Conservation (phyloP, 2,797 vertebrate species). For the Gobionotothen gibberifrons region DNA sequence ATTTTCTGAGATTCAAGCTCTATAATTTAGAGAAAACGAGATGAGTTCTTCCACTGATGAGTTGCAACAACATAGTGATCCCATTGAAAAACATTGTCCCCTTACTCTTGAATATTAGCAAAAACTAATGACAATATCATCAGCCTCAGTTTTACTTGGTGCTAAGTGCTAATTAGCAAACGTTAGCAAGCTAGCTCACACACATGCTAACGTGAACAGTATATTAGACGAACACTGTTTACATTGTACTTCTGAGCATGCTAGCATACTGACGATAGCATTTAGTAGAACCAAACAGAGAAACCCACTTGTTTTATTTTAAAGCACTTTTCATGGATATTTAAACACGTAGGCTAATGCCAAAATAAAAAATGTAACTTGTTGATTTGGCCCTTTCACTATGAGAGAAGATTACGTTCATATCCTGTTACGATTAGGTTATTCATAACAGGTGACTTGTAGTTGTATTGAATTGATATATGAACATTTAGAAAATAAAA, state of each 20-base stretch:
- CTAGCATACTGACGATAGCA: neutral
- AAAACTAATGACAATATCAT: too few relatives aligned
- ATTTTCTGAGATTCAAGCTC: too few relatives aligned
- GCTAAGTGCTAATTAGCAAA: too few relatives aligned
- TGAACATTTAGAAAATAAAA: constrained; percentile 18
- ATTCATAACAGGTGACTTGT: neutral
- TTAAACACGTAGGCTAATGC: neutral
- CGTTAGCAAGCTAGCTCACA: too few relatives aligned
- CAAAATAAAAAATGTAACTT: neutral
- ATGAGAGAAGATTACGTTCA: constrained; percentile 2
- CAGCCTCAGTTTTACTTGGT: too few relatives aligned
- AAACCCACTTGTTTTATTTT: neutral
- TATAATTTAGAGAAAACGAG: too few relatives aligned
- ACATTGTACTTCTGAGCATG: neutral
- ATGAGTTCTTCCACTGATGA: too few relatives aligned
- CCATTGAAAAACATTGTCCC: too few relatives aligned
- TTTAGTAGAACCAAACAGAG: neutral
- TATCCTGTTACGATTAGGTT: neutral
- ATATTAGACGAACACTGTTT: too few relatives aligned
- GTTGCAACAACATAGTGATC: too few relatives aligned
- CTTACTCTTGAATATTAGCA: too few relatives aligned
- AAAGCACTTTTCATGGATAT: neutral
- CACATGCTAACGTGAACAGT: too few relatives aligned
- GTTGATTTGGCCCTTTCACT: neutral
- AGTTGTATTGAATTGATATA: neutral